phyloP scores from a whole-genome alignment of 2,113 vertebrate genomes.

The Mustela lutreola region DNA sequence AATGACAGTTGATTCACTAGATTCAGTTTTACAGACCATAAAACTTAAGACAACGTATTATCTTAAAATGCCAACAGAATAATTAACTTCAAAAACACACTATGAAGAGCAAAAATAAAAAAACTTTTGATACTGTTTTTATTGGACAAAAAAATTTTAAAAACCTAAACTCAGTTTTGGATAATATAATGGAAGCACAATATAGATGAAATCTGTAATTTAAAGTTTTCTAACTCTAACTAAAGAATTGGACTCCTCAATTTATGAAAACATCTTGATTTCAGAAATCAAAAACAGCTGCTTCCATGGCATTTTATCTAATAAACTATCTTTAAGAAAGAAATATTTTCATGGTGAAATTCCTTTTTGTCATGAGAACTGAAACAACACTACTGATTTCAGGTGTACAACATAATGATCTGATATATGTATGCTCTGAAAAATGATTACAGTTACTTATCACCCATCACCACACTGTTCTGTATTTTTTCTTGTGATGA shows the following conservation, averaged over 20 bases:
- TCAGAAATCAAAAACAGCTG: not conserved
- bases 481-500: not conserved
- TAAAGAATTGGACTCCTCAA: not conserved
- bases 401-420: not conserved
- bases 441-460: not conserved
- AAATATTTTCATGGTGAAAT: not conserved
- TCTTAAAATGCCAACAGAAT: not conserved
- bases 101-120: not conserved
- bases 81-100: conserved; percentile 29
- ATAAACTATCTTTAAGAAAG: not conserved
- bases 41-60: not conserved
- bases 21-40: conserved; percentile 1
- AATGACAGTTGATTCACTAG: not conserved
- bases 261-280: conserved; percentile 27
- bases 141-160: not conserved
- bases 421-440: not conserved
- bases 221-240: conserved; percentile 14
- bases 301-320: not conserved
- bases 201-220: not conserved
- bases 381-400: not conserved
- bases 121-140: not conserved
- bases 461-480: not conserved
- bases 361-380: not conserved
- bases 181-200: conserved; percentile 36
- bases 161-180: conserved; percentile 41